phyloP scores from a whole-genome alignment of 1,140 invertebrate species.

The Brachionus plicatilis region DNA sequence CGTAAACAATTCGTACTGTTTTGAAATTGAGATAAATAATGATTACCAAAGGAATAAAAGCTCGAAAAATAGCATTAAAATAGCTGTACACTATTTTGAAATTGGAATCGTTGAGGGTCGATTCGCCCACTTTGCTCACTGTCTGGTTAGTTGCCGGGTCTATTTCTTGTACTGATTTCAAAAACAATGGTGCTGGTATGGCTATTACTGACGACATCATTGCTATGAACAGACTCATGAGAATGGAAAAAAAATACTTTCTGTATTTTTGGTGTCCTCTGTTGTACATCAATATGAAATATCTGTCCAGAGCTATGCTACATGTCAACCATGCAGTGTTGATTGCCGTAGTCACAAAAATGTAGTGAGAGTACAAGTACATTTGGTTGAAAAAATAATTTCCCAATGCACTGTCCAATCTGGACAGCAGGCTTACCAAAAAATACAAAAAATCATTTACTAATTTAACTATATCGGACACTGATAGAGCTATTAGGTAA shows the following conservation, averaged over 20 bases:
- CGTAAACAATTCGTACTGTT: slow-evolving; percentile 14
- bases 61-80: slow-evolving; percentile 28
- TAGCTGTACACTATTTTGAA: slow-evolving; percentile 37
- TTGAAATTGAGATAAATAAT: slow-evolving; percentile 16
- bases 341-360: slow-evolving; percentile 49
- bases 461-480: slow-evolving; percentile 68
- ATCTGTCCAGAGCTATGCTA: slow-evolving; percentile 88
- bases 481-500: slow-evolving; percentile 69
- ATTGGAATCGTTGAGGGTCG: neutral
- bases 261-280: neutral
- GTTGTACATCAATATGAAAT: slow-evolving; percentile 59
- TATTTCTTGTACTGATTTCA: neutral
- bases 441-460: slow-evolving; percentile 66
- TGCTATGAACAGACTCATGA: slow-evolving; percentile 4
- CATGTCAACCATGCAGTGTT: slow-evolving; percentile 81
- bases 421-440: slow-evolving; percentile 58
- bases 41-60: slow-evolving; percentile 28
- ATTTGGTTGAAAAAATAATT: slow-evolving; percentile 44
- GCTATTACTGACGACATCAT: neutral
- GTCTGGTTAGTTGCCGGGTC: neutral
- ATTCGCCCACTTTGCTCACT: neutral
- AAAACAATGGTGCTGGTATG: slow-evolving; percentile 17
- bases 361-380: slow-evolving; percentile 52
- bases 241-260: slow-evolving; percentile 24
- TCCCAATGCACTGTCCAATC: slow-evolving; percentile 44